These are phyloP conservation scores for Cantharis rustica DNA, from an alignment of 2,888 invertebrate genomes.

Conservation along the genomic window DNA sequence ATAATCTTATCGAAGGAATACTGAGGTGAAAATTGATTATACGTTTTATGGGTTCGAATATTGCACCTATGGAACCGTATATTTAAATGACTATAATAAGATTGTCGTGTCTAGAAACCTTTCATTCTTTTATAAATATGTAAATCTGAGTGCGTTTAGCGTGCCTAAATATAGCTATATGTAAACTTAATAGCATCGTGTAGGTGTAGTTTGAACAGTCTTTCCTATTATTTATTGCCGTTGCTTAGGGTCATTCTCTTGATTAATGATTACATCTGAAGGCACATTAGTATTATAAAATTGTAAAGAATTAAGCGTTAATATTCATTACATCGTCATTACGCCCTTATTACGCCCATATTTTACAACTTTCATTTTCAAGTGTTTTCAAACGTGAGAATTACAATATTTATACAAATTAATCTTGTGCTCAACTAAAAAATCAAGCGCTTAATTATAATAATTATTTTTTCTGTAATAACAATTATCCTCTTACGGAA, in stretches of 20 bases:
- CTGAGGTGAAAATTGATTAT: constrained; percentile 27
- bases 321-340: constrained; percentile 20
- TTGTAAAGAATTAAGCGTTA: constrained; percentile 19
- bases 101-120: constrained; percentile 33
- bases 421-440: not conserved
- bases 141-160: constrained; percentile 32
- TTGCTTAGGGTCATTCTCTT: constrained; percentile 27
- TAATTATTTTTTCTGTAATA: not conserved
- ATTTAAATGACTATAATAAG: constrained; percentile 31
- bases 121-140: constrained; percentile 33
- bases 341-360: not conserved
- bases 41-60: constrained; percentile 23
- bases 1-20: constrained; percentile 4
- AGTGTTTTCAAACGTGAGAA: not conserved
- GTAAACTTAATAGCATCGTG: constrained; percentile 29
- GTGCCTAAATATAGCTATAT: constrained; percentile 31
- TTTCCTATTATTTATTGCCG: constrained; percentile 28
- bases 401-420: not conserved
- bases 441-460: not conserved
- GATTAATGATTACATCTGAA: constrained; percentile 30
- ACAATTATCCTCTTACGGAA: not conserved
- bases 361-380: constrained; percentile 2
- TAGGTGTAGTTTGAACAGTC: constrained; percentile 30
- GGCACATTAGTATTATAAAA: constrained; percentile 29
- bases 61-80: constrained; percentile 28